phyloP scores from a whole-genome alignment of 37 sponge, comb jelly and placozoan species.

The Chondrilla cf. caribensis region DNA sequence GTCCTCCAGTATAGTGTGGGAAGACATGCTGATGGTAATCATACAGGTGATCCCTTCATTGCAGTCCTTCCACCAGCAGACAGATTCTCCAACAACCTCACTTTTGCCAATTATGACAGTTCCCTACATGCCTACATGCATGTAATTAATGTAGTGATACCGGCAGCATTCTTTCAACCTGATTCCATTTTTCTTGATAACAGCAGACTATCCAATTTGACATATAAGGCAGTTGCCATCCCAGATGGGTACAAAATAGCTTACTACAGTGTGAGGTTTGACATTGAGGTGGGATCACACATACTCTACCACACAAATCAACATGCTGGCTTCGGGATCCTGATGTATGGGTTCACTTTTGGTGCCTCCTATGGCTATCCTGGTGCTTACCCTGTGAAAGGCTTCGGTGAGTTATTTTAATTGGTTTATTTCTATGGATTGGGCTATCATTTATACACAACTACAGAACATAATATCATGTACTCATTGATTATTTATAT shows the following conservation, averaged over 20 bases:
- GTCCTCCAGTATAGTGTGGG: conserved; percentile 22
- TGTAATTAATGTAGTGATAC: background rate
- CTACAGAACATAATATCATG: too few relatives aligned
- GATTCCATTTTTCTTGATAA: background rate
- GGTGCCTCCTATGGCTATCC: conserved; percentile 1
- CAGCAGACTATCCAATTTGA: background rate
- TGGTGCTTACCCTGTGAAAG: background rate
- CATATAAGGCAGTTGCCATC: background rate
- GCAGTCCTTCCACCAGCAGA: background rate
- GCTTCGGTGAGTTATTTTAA: too few relatives aligned
- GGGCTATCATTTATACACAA: too few relatives aligned
- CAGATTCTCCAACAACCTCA: background rate
- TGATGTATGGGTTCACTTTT: background rate
- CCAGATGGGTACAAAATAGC: background rate
- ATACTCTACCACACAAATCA: background rate
- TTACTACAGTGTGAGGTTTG: background rate
- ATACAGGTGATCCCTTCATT: conserved; percentile 19
- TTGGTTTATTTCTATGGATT: too few relatives aligned
- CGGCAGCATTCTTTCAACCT: background rate
- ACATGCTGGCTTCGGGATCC: background rate
- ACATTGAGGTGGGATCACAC: background rate
- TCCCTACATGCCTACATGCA: background rate
- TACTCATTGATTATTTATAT: too few relatives aligned
- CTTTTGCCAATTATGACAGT: background rate
- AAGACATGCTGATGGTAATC: background rate